Evolutionary conservation across 1,140 invertebrate species (phyloP).

Genomic region (Trichoplusia ni): DNA sequence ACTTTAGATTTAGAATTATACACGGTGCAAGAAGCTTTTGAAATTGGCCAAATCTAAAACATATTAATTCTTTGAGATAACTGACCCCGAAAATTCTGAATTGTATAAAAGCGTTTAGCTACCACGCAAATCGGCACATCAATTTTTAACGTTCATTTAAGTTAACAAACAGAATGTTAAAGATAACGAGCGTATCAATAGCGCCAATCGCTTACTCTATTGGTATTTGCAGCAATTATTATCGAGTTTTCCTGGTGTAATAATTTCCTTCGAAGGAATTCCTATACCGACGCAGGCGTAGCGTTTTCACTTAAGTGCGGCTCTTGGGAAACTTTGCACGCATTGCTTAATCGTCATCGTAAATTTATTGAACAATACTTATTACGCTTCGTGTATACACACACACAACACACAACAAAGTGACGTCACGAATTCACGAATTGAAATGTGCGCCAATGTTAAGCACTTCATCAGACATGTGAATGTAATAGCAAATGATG

Average conservation of each 20-base stretch:
- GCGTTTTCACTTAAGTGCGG: conserved; percentile 8
- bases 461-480: not conserved
- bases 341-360: conserved; percentile 32
- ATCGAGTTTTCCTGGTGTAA: conserved; percentile 22
- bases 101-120: no score
- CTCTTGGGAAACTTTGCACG: conserved; percentile 6
- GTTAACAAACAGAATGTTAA: not conserved
- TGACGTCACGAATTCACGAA: conserved; percentile 4
- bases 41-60: no score
- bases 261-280: conserved; percentile 8
- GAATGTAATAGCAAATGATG: no score
- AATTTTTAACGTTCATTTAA: no score
- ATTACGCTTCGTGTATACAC: not conserved
- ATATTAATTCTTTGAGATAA: no score
- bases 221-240: conserved; percentile 3
- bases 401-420: not conserved
- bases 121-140: no score
- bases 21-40: no score
- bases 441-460: not conserved
- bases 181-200: not conserved
- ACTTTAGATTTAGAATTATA: no score
- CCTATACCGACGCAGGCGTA: not conserved
- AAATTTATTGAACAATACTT: conserved; percentile 32
- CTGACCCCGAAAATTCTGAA: no score
- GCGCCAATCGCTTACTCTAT: conserved; percentile 13